Conservation (phyloP, 2,113 vertebrate genomes). For the Pygoscelis antarcticus region DNA sequence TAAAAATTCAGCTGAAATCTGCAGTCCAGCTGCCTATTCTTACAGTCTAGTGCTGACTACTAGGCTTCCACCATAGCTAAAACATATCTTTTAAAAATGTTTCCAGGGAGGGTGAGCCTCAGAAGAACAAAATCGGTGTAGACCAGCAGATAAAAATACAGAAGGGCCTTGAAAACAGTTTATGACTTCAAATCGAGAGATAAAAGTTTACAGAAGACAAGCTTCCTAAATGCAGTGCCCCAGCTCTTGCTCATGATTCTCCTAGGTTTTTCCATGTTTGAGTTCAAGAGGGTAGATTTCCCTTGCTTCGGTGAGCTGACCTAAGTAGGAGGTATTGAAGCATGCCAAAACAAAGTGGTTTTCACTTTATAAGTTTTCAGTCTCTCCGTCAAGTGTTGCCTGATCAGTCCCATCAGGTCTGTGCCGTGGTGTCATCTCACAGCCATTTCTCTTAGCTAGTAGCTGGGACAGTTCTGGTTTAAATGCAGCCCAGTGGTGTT, state of each 20-base stretch:
- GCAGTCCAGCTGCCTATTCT: not conserved
- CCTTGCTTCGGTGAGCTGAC: not conserved
- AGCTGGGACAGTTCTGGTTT: not conserved
- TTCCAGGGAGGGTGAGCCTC: not conserved
- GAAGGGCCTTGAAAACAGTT: not conserved
- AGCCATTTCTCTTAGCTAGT: not conserved
- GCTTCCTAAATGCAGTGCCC: not conserved
- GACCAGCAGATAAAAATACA: not conserved
- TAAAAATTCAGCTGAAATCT: not conserved
- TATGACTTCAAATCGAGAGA: not conserved
- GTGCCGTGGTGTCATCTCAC: not conserved
- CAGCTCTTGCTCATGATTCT: not conserved
- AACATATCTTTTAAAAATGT: not conserved
- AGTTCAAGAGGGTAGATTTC: not conserved
- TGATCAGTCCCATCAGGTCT: not conserved
- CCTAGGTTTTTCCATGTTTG: not conserved
- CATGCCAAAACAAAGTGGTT: not conserved
- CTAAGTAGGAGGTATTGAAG: not conserved
- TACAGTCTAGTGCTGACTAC: not conserved
- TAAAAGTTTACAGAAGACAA: not conserved
- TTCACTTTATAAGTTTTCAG: not conserved
- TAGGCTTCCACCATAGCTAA: not conserved
- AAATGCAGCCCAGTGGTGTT: not conserved
- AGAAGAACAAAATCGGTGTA: not conserved
- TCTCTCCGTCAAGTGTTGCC: not conserved